Evolutionary conservation across 2,888 invertebrate genomes (phyloP).

Genomic region (Plebejus anna): DNA sequence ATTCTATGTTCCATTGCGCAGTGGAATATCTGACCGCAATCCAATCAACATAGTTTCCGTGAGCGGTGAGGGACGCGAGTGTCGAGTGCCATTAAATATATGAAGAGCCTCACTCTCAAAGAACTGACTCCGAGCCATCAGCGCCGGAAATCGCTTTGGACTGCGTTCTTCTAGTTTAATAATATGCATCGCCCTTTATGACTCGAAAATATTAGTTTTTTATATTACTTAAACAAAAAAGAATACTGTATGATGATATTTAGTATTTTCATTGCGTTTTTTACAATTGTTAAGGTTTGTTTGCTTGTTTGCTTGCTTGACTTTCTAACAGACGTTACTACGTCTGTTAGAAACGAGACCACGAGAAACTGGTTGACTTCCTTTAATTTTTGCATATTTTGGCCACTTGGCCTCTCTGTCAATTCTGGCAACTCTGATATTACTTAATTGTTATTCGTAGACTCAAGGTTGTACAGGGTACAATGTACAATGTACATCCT

Average conservation of each 20-base stretch:
- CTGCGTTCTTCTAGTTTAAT: conserved; percentile 1
- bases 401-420: no score
- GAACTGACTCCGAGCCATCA: neutral
- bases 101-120: conserved; percentile 8
- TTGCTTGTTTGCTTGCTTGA: neutral
- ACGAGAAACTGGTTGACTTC: no score
- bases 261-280: neutral
- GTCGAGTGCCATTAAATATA: conserved; percentile 20
- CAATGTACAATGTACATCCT: neutral
- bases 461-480: no score
- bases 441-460: no score
- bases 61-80: neutral
- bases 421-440: no score
- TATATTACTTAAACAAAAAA: neutral
- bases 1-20: neutral
- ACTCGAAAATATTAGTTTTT: neutral
- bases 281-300: neutral
- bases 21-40: conserved; percentile 9
- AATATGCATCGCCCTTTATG: neutral
- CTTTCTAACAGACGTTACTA: neutral
- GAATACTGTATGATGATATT: neutral
- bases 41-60: conserved; percentile 18
- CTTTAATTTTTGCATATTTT: no score
- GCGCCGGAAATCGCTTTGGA: conserved; percentile 1
- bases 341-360: no score